Percentiles rank a stretch among this genome's conserved stretches.
Conservation (phyloP, 2,888 invertebrate species). For the Cerceris ruficornis region DNA sequence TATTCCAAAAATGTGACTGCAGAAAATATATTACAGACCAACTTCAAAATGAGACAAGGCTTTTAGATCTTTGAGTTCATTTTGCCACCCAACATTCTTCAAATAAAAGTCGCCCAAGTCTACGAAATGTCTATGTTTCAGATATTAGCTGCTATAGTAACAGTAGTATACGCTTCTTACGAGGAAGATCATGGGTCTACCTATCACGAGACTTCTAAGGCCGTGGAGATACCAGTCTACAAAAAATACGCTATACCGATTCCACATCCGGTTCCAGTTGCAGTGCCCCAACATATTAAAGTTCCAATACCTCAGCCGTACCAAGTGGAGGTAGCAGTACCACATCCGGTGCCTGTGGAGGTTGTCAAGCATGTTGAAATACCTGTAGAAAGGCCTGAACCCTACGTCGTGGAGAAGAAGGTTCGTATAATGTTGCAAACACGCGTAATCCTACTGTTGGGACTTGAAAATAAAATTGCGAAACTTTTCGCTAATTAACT, state of each 20-base stretch:
- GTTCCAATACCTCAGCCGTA: slow-evolving; percentile 85
- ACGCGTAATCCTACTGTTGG: not conserved
- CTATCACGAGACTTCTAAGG: slow-evolving; percentile 77
- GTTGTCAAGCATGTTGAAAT: slow-evolving; percentile 84
- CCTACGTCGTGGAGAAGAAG: slow-evolving; percentile 84
- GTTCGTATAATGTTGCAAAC: slow-evolving; percentile 65
- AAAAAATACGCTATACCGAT: slow-evolving; percentile 83
- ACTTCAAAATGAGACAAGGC: no score
- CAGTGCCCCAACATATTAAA: slow-evolving; percentile 83
- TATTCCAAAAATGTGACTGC: no score
- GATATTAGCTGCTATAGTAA: slow-evolving; percentile 70
- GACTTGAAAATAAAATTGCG: no score
- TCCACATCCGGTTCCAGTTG: slow-evolving; percentile 84
- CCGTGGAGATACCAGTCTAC: slow-evolving; percentile 77
- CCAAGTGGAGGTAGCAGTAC: slow-evolving; percentile 83
- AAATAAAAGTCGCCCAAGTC: not conserved
- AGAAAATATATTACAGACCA: no score
- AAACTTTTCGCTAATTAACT: no score
- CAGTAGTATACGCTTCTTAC: slow-evolving; percentile 67
- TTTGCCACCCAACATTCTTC: not conserved
- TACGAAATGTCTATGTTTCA: slow-evolving; percentile 36
- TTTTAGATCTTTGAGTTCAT: no score
- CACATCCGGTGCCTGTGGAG: slow-evolving; percentile 81
- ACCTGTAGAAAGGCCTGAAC: slow-evolving; percentile 84
- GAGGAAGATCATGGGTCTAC: slow-evolving; percentile 73